Conservation (phyloP, 2,797 vertebrate genomes). For the Sebastes ruberrimus region DNA sequence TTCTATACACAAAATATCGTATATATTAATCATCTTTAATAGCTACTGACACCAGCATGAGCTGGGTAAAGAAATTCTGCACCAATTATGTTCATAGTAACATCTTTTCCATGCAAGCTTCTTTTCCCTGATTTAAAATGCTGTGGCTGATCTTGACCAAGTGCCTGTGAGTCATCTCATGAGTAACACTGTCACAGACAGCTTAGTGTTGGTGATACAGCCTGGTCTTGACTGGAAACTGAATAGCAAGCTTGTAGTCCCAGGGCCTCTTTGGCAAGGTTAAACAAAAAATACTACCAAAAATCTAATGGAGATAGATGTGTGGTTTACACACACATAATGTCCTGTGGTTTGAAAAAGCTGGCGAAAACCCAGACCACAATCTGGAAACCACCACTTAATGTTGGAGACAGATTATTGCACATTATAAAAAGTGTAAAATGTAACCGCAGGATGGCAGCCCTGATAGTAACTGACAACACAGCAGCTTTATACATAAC, state of each 20-base stretch:
- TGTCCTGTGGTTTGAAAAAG: not conserved
- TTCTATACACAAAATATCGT: not conserved
- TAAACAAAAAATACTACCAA: not conserved
- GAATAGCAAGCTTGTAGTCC: not conserved
- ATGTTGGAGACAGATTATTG: not conserved
- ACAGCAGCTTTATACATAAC: not conserved
- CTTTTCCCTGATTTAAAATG: slow-evolving; percentile 13
- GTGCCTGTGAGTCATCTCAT: slow-evolving; percentile 43
- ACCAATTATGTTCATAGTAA: not conserved
- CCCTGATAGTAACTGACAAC: not conserved
- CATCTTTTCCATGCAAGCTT: not conserved
- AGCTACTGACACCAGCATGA: not conserved
- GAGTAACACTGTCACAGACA: slow-evolving; percentile 21
- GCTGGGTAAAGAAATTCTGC: not conserved
- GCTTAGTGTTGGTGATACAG: not conserved
- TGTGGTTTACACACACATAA: not conserved
- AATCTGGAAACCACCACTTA: not conserved
- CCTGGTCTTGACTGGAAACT: not conserved
- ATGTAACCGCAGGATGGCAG: not conserved
- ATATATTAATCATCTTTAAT: not conserved
- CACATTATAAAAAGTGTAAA: not conserved
- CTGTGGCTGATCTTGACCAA: not conserved
- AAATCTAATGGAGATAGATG: too few species aligned
- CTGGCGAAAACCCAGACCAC: not conserved
- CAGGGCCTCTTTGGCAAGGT: not conserved